Conservation (phyloP, 2,797 vertebrate species). For the Lagorchestes hirsutus region DNA sequence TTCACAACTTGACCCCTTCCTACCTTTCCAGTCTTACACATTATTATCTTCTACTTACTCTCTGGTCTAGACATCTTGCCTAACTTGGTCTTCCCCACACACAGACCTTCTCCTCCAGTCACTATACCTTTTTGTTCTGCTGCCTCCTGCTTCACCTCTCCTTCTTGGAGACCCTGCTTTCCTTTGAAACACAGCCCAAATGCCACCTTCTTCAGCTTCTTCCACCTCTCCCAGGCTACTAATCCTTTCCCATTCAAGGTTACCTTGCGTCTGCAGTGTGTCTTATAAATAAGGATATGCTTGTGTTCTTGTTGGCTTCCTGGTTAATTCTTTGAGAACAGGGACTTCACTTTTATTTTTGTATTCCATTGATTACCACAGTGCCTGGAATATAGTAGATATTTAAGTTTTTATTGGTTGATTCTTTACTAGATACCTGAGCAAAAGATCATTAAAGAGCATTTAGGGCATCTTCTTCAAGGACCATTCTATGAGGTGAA, state of each 20-base stretch:
- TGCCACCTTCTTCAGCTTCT: neutral
- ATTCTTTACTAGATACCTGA: neutral
- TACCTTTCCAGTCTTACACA: neutral
- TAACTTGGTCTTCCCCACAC: neutral
- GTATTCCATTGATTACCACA: neutral
- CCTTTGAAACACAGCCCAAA: neutral
- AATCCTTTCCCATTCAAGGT: neutral
- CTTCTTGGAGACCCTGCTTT: neutral
- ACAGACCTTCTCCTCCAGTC: neutral
- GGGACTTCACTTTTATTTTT: neutral
- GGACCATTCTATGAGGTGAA: neutral
- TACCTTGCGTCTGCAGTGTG: neutral
- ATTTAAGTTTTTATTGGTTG: neutral
- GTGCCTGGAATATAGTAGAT: neutral
- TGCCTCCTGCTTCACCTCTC: neutral
- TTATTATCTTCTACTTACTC: neutral
- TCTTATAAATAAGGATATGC: neutral
- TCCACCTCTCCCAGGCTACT: neutral
- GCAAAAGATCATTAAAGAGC: neutral
- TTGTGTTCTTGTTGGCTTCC: neutral
- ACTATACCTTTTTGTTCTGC: neutral
- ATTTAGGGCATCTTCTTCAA: neutral
- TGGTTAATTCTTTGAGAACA: neutral
- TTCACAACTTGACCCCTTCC: neutral
- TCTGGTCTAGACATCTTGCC: neutral